Base-by-base conservation (phyloP, 2,797 vertebrate genomes). In the Cossypha niveicapilla region DNA sequence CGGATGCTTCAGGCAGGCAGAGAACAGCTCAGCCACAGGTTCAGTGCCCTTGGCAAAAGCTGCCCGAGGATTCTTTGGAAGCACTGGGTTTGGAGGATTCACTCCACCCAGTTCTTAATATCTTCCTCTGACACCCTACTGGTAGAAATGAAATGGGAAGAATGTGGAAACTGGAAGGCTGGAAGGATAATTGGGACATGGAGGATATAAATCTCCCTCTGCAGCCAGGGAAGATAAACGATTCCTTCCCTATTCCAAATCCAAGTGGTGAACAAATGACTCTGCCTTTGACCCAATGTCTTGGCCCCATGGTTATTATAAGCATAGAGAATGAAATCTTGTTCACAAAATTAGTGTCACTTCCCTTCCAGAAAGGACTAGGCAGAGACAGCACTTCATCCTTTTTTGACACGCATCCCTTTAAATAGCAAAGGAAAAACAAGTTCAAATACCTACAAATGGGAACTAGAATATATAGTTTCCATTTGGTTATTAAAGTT, bases 231-330 rank as follows among this genome's bases (percentile, higher is more conserved):
- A 84, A 93, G 82, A 90, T 41, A 78, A 92, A 92, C 1, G 11
- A 90, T 84, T 75, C 66, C 58, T 86, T 88, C 51, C 60, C 67
- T 39, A n/a, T 47, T 76, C 57, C 74, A 79, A 78, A 74, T 10
- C 67, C 83, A 94, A 84, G 56, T 3, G 2, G 57, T 34, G 77
- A 96, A 93, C 77, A 93, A 93, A 82, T 75, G 42, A 61, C 35
- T 93, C 67, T 78, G 68, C 68, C 74, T 91, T 28, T 90, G 45
- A 94, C 79, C 68, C 94, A 61, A 4, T 32, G 39, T 74, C 78
- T 92, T 77, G 71, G 65, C 53, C 35, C 7, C 22, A 41, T 2
- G 12, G 48, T 71, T 83, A 74, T 50, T 65, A 68, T 28, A 82
- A 71, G 61, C 57, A 58, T 4, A 37, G 27, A 90, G 57, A 15